A percentile compares a stretch with the other conserved stretches of the same genome.
phyloP scores from a whole-genome alignment of 1,140 invertebrate genomes.

The Anastrepha obliqua region DNA sequence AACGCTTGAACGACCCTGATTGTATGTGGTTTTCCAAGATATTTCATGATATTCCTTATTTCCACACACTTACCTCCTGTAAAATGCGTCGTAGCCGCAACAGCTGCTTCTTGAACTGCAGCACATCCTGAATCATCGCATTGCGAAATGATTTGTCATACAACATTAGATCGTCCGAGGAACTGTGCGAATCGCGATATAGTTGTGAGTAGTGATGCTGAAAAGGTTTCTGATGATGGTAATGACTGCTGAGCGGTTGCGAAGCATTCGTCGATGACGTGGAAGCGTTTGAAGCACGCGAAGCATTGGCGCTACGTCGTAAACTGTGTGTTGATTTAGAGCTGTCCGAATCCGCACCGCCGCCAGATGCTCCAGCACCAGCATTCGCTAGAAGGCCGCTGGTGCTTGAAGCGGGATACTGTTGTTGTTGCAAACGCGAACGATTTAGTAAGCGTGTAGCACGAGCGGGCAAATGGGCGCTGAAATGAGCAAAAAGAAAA shows the following conservation, averaged over 20 bases:
- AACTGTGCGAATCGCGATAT: constrained; percentile 68
- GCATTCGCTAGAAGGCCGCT: constrained; percentile 61
- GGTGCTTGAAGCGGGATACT: constrained; percentile 68
- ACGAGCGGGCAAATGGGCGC: constrained; percentile 71
- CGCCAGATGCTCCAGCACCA: constrained; percentile 55
- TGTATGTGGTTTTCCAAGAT: too few relatives aligned
- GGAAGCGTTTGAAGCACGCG: constrained; percentile 62
- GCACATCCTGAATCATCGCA: constrained; percentile 81
- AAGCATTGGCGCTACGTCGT: constrained; percentile 61
- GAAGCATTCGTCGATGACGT: constrained; percentile 66
- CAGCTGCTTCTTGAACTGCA: constrained; percentile 81
- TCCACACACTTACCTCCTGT: constrained; percentile 76
- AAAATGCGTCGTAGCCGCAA: constrained; percentile 80
- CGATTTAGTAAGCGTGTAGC: constrained; percentile 72
- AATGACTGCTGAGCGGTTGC: constrained; percentile 11
- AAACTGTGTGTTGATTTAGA: constrained; percentile 70
- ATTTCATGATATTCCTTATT: too few relatives aligned
- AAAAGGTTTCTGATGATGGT: constrained; percentile 45
- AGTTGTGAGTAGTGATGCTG: constrained; percentile 54
- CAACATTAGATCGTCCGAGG: constrained; percentile 74
- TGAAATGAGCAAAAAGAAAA: constrained; percentile 58
- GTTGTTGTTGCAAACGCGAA: constrained; percentile 71
- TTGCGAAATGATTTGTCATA: constrained; percentile 74
- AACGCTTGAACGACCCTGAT: too few relatives aligned
- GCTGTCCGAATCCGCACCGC: constrained; percentile 66